These are phyloP conservation scores for Cephalopterus ornatus DNA, from an alignment of 2,113 vertebrate genomes.

Conservation along the genomic window DNA sequence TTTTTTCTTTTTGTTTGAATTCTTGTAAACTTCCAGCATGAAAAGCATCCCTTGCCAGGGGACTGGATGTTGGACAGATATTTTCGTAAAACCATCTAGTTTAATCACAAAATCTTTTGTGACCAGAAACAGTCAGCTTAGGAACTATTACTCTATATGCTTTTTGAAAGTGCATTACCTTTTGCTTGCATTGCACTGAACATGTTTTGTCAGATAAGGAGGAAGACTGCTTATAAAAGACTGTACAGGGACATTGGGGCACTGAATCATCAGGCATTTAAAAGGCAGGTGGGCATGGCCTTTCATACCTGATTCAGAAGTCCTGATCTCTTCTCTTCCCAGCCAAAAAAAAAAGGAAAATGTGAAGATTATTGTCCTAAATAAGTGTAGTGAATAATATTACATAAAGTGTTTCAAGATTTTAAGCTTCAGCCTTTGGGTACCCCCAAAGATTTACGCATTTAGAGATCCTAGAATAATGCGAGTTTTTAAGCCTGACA, in stretches of 20 bases:
- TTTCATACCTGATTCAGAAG: background rate
- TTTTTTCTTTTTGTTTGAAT: background rate
- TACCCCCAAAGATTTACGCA: accelerated
- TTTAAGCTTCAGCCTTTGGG: background rate
- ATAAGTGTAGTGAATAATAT: background rate
- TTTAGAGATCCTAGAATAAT: background rate
- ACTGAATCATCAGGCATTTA: background rate
- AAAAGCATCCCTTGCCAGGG: background rate
- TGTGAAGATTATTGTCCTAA: background rate
- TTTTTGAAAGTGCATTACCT: background rate
- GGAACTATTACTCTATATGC: background rate
- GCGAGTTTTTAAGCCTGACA: background rate
- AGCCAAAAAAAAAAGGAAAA: background rate
- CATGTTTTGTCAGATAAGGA: background rate
- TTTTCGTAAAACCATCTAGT: background rate
- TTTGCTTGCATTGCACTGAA: background rate
- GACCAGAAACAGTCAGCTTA: background rate
- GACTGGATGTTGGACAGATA: background rate
- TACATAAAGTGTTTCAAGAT: background rate
- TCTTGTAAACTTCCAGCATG: background rate
- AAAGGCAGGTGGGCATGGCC: background rate
- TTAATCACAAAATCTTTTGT: background rate
- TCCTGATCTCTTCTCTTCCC: background rate
- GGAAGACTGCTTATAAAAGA: background rate
- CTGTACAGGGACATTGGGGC: background rate